Evolutionary conservation across 2,113 vertebrate genomes (phyloP).

Genomic region (Piliocolobus tephrosceles): DNA sequence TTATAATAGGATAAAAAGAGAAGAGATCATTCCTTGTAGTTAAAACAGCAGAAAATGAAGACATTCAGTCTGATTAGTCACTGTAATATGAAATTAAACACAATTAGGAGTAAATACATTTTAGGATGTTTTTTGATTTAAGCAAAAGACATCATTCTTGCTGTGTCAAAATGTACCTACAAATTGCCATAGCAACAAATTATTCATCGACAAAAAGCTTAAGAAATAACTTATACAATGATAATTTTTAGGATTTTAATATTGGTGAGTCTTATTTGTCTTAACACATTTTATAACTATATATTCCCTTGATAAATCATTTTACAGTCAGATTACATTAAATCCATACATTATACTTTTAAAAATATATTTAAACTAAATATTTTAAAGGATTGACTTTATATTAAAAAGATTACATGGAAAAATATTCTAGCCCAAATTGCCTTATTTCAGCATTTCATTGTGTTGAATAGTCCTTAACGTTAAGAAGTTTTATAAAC

Average conservation of each 20-base stretch:
- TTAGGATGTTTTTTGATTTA: slow-evolving; percentile 48
- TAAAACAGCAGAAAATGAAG: slow-evolving; percentile 89
- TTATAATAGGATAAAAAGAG: slow-evolving; percentile 88
- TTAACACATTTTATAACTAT: not conserved
- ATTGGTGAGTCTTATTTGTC: not conserved
- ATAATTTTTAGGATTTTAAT: not conserved
- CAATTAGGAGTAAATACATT: slow-evolving; percentile 76
- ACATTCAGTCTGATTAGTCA: slow-evolving; percentile 85
- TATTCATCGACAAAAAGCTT: not conserved
- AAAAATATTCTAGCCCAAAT: not conserved
- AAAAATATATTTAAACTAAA: not conserved
- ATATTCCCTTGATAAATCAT: not conserved
- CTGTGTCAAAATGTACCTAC: slow-evolving; percentile 57
- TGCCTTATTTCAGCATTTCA: not conserved
- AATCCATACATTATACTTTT: not conserved
- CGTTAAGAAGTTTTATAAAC: not conserved
- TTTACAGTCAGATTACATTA: not conserved
- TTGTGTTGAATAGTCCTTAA: not conserved
- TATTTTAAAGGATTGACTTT: not conserved
- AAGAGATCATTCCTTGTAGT: slow-evolving; percentile 88
- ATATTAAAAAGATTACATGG: not conserved
- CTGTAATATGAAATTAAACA: slow-evolving; percentile 84
- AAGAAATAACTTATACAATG: slow-evolving; percentile 38
- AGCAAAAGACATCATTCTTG: slow-evolving; percentile 58
- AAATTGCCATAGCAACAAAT: slow-evolving; percentile 1